phyloP scores from a whole-genome alignment of 2,797 vertebrate genomes.

The Amblyopsis hoosieri region DNA sequence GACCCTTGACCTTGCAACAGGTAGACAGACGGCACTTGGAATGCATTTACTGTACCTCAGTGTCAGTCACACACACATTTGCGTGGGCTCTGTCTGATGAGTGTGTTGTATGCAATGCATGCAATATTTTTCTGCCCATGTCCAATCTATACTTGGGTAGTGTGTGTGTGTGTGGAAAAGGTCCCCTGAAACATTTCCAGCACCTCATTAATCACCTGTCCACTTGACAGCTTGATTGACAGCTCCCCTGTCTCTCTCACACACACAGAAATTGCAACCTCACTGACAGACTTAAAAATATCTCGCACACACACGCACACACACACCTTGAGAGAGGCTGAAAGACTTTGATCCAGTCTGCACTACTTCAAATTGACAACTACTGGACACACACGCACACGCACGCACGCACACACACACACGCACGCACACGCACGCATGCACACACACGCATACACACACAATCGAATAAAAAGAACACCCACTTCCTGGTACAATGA shows the following conservation, averaged over 20 bases:
- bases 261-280: slow-evolving; percentile 10
- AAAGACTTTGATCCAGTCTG: slow-evolving; percentile 66
- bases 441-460: not conserved
- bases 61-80: not conserved
- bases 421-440: slow-evolving; percentile 1
- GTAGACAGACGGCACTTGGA: no score
- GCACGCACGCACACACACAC: not conserved
- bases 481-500: not conserved
- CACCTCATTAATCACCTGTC: slow-evolving; percentile 78
- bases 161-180: not conserved
- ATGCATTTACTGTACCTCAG: slow-evolving; percentile 38
- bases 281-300: not conserved
- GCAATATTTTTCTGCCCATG: no score
- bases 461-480: not conserved
- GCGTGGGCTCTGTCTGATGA: no score
- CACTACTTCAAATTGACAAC: slow-evolving; percentile 17
- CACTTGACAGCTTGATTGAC: slow-evolving; percentile 77
- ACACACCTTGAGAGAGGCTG: slow-evolving; percentile 49
- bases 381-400: slow-evolving; percentile 16
- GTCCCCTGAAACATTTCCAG: slow-evolving; percentile 64
- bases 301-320: slow-evolving; percentile 1
- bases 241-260: slow-evolving; percentile 50
- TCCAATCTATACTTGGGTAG: not conserved
- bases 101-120: no score
- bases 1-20: slow-evolving; percentile 59